These are phyloP conservation scores for Marasmarcha lunaedactyla DNA, from an alignment of 2,888 invertebrate genomes.

Conservation along the genomic window DNA sequence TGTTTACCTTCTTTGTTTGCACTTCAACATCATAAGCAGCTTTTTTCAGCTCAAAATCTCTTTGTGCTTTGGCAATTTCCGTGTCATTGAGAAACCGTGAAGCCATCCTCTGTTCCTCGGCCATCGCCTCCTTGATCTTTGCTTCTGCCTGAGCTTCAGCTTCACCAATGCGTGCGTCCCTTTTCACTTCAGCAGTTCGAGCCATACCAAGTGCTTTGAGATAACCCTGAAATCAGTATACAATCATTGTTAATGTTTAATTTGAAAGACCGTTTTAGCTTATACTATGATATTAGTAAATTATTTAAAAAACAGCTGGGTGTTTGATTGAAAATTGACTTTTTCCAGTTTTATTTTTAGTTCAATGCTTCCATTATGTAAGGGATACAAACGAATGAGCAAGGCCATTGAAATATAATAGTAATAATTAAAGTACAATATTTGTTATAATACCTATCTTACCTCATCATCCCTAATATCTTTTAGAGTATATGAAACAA, in stretches of 20 bases:
- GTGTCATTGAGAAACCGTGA: constrained; percentile 94
- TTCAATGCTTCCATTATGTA: no score
- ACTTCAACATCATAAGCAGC: constrained; percentile 98
- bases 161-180: constrained; percentile 97
- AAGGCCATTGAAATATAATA: no score
- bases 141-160: constrained; percentile 95
- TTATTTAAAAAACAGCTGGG: no score
- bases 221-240: constrained; percentile 76
- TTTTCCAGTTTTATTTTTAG: no score
- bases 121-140: constrained; percentile 93
- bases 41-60: constrained; percentile 97
- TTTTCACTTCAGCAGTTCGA: constrained; percentile 92
- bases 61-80: constrained; percentile 95
- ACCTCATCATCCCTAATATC: constrained; percentile 96
- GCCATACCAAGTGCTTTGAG: constrained; percentile 95
- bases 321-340: no score
- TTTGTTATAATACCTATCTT: no score
- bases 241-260: constrained; percentile 3
- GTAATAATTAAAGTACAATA: no score
- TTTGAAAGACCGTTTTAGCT: no score
- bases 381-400: no score
- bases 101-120: constrained; percentile 97
- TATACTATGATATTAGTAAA: no score
- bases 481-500: constrained; percentile 94
- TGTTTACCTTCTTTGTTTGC: constrained; percentile 88